Conservation (phyloP, 2,113 vertebrate genomes). For the Noctilio leporinus region DNA sequence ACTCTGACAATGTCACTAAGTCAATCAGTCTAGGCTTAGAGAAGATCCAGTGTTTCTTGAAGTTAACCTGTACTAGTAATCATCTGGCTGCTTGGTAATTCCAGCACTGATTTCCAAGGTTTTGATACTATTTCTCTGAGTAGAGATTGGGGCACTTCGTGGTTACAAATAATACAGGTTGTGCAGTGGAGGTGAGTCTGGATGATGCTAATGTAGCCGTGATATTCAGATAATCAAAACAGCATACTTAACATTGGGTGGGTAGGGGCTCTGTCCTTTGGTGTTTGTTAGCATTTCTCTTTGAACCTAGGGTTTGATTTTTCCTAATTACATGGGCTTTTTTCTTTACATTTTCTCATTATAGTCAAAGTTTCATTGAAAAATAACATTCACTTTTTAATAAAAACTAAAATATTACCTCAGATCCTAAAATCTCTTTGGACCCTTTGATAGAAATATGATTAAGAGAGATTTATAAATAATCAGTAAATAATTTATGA, state of each 20-base stretch:
- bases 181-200: not conserved
- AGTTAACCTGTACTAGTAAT: not conserved
- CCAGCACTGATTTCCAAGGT: not conserved
- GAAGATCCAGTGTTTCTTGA: not conserved
- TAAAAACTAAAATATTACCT: not conserved
- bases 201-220: not conserved
- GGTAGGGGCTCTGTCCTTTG: fast-evolving
- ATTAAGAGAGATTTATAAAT: not conserved
- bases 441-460: not conserved
- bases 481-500: not conserved
- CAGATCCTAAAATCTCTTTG: not conserved
- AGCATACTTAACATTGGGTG: fast-evolving
- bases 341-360: not conserved
- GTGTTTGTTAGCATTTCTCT: not conserved
- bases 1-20: not conserved
- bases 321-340: not conserved
- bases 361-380: not conserved
- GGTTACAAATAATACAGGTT: not conserved
- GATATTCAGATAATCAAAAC: not conserved
- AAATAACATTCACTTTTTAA: not conserved
- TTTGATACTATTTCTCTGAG: not conserved
- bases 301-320: not conserved
- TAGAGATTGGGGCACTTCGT: not conserved
- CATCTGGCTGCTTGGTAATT: not conserved
- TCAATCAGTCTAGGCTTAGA: not conserved